Conservation (phyloP, 2,113 vertebrate genomes). For the Periophthalmus modestus region DNA sequence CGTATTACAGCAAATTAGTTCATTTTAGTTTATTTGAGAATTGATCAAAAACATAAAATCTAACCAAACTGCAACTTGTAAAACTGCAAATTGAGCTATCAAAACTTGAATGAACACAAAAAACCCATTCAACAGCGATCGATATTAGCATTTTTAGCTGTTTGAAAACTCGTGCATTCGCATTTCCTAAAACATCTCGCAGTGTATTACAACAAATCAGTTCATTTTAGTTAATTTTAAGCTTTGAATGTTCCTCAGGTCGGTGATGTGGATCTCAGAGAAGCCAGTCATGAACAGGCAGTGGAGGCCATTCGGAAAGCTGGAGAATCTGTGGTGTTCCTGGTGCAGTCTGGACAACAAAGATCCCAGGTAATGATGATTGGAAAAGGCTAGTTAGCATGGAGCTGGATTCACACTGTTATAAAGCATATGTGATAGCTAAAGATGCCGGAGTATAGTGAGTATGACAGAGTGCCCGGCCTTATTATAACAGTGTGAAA, state of each 20-base stretch:
- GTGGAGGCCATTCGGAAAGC: conserved; percentile 95
- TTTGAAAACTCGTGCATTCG: too few relatives aligned
- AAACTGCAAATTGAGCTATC: too few relatives aligned
- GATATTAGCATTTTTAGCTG: too few relatives aligned
- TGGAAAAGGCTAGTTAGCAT: neutral
- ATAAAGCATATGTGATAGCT: neutral
- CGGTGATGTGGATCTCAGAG: conserved; percentile 89
- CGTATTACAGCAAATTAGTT: too few relatives aligned
- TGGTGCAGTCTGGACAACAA: conserved; percentile 88
- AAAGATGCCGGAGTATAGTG: neutral
- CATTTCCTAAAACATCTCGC: too few relatives aligned
- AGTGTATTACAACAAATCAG: too few relatives aligned
- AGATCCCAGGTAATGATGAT: conserved; percentile 82
- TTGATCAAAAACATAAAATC: too few relatives aligned
- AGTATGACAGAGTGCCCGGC: neutral
- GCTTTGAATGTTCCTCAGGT: conserved; percentile 77
- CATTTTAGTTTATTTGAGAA: too few relatives aligned
- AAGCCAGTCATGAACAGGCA: conserved; percentile 94
- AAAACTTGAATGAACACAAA: too few relatives aligned
- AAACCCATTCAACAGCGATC: too few relatives aligned
- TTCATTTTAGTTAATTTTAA: too few relatives aligned
- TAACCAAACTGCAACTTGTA: too few relatives aligned
- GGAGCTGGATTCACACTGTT: neutral
- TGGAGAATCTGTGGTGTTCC: conserved; percentile 88
- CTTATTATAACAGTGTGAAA: neutral